Base-by-base conservation (phyloP, 2,888 invertebrate genomes). In the Ganaspis brasiliensis region DNA sequence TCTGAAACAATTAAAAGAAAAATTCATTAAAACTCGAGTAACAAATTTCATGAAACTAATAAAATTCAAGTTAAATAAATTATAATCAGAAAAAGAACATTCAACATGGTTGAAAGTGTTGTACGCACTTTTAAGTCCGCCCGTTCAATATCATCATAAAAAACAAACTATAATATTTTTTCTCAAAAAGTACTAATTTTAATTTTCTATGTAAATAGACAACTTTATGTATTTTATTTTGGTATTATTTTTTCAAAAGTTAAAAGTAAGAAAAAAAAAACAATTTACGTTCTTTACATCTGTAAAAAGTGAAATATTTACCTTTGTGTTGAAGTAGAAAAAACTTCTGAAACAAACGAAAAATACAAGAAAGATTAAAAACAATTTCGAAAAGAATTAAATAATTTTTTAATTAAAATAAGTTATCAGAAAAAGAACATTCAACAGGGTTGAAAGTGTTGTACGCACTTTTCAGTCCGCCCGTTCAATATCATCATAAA, bases 381-480 rank as follows among this genome's bases (percentile, higher is more conserved):
- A 4, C 35, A n/a, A 0, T n/a, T 61, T 37, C 16, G 35, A 1
- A 16, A 12, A 4, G 9, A 1, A 35, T 19, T 35, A 16, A 16
- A 72, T 19, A 35, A 67, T 57, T 52, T 24, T 21, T 59, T 19
- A 56, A 10, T 49, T 74, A 21, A 9, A 24, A 12, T n/a, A n/a
- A n/a, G n/a, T n/a, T n/a, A n/a, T 72, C 21, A 61, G 55, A 74
- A 8, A 78, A 80, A 73, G 87, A 90, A 90, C 90, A 84, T 85
- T 90, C 89, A 72, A 89, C 89, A 90, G 26, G 82, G 77, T 75
- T 75, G 72, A 31, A 77, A 90, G 89, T 89, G 90, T 88, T 91
- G 90, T 90, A 91, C 87, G 89, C 90, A 90, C 90, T 89, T 79
- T 88, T 92, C 89, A 91, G 93, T 90, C 92, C 92, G 92, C 93